These are phyloP conservation scores for Galago senegalensis DNA, from an alignment of 2,797 vertebrate genomes.

Conservation along the genomic window DNA sequence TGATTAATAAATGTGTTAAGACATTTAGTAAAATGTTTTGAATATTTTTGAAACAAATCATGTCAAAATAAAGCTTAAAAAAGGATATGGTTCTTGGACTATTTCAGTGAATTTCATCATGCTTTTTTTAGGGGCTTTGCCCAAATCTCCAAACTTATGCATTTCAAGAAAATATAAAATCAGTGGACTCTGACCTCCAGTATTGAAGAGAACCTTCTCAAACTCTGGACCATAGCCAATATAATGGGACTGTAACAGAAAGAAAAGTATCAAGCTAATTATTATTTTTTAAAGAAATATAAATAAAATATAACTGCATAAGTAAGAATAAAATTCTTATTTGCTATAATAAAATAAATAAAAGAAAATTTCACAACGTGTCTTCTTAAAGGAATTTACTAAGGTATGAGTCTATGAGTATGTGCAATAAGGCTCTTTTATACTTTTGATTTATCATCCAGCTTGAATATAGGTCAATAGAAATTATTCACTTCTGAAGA, in stretches of 20 bases:
- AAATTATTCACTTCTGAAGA: slow-evolving; percentile 57
- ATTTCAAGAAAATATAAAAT: slow-evolving; percentile 84
- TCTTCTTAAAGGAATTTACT: slow-evolving; percentile 32
- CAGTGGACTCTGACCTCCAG: slow-evolving; percentile 84
- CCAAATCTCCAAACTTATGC: slow-evolving; percentile 48
- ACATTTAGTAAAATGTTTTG: slow-evolving; percentile 63
- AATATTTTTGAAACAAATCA: slow-evolving; percentile 75
- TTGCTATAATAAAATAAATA: slow-evolving; percentile 32
- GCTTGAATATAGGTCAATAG: background rate
- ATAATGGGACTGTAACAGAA: slow-evolving; percentile 82
- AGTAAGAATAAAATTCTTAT: slow-evolving; percentile 15
- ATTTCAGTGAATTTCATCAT: slow-evolving; percentile 82
- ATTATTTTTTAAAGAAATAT: slow-evolving; percentile 48
- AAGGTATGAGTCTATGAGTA: background rate
- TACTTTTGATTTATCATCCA: slow-evolving; percentile 7
- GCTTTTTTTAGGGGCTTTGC: slow-evolving; percentile 47
- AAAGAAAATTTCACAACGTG: slow-evolving; percentile 33
- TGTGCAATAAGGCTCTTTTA: background rate
- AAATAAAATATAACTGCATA: slow-evolving; percentile 40
- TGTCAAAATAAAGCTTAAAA: slow-evolving; percentile 77
- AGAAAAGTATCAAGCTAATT: background rate
- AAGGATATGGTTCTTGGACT: slow-evolving; percentile 85
- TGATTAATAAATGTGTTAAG: slow-evolving; percentile 72
- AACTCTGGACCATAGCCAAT: slow-evolving; percentile 80
- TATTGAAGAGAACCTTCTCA: slow-evolving; percentile 81